Evolutionary conservation across 1,140 invertebrate genomes (phyloP), one percentile per base, ranked within the genome.

Genomic region (Agrypnia vestita): DNA sequence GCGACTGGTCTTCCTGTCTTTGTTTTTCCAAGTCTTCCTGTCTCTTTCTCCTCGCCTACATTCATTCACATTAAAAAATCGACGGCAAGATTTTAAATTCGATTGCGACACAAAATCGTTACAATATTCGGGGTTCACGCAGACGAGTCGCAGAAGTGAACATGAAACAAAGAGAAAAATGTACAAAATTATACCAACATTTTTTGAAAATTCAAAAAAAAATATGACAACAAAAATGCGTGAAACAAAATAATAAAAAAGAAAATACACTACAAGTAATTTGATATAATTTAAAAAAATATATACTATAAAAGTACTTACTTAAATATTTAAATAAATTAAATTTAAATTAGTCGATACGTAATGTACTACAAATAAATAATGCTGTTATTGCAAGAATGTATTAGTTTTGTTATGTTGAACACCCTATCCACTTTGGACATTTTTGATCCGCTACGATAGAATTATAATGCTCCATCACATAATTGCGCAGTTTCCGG

Each of bases 21-120:
- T 95, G 93, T 85, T 94, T 95, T 87, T 96, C 95, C 79, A 95
- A 86, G 87, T 96, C 95, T 90, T 96, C 95, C 86, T 96, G 95
- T 67, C 94, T 93, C 88, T 94, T 95, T 89, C 94, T 93, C 85
- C 95, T 94, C 85, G 95, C 95, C 95, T 96, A 91, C 25, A 17
- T 74, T 51, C 0, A 13, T 53, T 72, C 43, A 4, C 11, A 12
- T 64, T 43, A 64, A 1, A 15, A 1, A 51, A 1, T 12, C 49
- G 8, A 35, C 35, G 51, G 10, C 73, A 76, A 25, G 19, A 35
- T 59, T 51, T 59, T 76, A 35, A 67, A 10, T 13, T 25, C 7
- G 4, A 12, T 17, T 67, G 62, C 43, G 62, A 4, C 35, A 46
- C 11, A 25, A 67, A 46, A 43, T 43, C 12, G 19, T 35, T 35